Base-by-base conservation (phyloP, 2,797 vertebrate species). In the Tachyglossus aculeatus region DNA sequence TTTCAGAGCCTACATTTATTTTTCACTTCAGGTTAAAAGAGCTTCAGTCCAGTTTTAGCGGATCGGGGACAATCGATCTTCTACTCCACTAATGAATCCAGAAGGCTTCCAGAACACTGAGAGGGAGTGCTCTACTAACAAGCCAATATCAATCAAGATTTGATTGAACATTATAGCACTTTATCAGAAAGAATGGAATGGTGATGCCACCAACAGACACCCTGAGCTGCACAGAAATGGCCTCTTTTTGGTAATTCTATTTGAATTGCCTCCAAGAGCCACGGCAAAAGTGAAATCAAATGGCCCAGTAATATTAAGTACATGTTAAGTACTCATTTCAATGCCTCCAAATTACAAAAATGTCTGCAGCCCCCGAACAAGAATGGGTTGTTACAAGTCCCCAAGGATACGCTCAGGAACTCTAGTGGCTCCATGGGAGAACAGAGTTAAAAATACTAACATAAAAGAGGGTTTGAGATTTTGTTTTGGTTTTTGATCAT, bases 101-200 rank as follows among this genome's bases (percentile, higher is more conserved):
- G 10, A 50, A 51, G 16, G 25, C 63, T 45, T 68, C 22, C 27
- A 69, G n/a, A 38, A 47, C 13, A 61, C 43, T 52, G n/a, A 47
- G 18, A 48, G 9, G 15, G 38, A 22, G 62, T 38, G 2, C n/a
- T 56, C 5, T 24, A 18, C 29, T 74, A 14, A 58, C 27, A 50
- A 64, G 56, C 11, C 44, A 44, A 45, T 18, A 67, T 59, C 61
- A 81, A 56, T 70, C 36, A 71, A 43, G 6, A n/a, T 67, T 69
- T 48, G 29, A 61, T 58, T 51, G 18, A 32, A 21, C 1, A 39
- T 71, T 34, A 33, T 62, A 27, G 34, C 12, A 48, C 5, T 32
- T 45, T 70, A 43, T 8, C 15, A 31, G 60, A n/a, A 16, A 37
- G 9, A 56, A 45, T 52, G 9, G 45, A 31, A 45, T 55, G 22